Conservation (phyloP, 2,888 invertebrate genomes). For the Melangyna quadrimaculata region DNA sequence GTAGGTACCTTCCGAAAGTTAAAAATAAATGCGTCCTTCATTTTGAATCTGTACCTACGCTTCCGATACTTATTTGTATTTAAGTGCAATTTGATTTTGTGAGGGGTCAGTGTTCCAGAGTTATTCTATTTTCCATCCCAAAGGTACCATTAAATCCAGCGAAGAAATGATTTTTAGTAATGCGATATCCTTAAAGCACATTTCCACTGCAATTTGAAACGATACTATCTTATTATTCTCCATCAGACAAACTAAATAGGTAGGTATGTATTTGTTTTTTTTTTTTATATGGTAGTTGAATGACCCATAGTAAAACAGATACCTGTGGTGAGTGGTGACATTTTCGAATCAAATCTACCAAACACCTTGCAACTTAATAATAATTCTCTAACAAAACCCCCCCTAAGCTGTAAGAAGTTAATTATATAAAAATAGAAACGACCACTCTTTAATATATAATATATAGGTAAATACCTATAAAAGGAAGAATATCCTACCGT, state of each 20-base stretch:
- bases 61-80: no score
- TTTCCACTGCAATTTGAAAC: background rate
- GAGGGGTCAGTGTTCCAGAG: no score
- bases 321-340: no score
- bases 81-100: no score
- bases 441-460: background rate
- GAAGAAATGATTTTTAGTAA: background rate
- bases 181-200: background rate
- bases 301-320: background rate
- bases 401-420: background rate
- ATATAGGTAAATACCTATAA: no score
- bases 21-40: no score
- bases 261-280: no score
- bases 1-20: no score
- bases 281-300: no score
- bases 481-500: constrained; percentile 39
- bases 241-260: no score
- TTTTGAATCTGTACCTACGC: no score
- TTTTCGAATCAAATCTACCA: background rate
- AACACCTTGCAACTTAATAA: background rate
- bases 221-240: no score
- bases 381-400: background rate
- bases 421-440: background rate
- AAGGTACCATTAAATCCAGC: background rate
- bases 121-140: background rate